phyloP scores from a whole-genome alignment of 2,888 invertebrate species.

The Eremobia ochroleuca region DNA sequence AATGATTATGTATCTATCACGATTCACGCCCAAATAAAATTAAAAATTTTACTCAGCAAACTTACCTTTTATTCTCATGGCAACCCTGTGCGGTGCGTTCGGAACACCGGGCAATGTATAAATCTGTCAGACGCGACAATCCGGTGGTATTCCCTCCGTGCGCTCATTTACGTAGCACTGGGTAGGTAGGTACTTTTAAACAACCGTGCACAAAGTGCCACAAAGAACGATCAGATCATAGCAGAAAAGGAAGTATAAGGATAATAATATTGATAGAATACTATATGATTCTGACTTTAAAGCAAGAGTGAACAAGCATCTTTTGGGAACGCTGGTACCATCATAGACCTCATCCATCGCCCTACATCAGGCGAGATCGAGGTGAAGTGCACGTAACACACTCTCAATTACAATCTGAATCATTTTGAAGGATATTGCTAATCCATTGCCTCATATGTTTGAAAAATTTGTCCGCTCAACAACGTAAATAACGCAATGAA shows the following conservation, averaged over 20 bases:
- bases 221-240: conserved; percentile 23
- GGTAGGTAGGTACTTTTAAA: conserved; percentile 28
- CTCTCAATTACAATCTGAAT: background rate
- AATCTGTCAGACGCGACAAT: conserved; percentile 64
- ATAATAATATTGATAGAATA: background rate
- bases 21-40: background rate
- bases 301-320: background rate
- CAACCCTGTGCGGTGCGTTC: conserved; percentile 59
- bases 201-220: background rate
- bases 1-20: background rate
- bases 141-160: conserved; percentile 53
- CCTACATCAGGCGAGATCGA: background rate
- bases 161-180: conserved; percentile 45
- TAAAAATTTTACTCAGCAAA: background rate
- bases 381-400: background rate
- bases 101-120: conserved; percentile 58
- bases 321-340: background rate
- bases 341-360: background rate
- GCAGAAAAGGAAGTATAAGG: background rate
- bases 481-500: too few species aligned
- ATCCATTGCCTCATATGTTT: too few species aligned
- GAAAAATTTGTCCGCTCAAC: too few species aligned
- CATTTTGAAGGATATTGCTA: background rate
- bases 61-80: conserved; percentile 17
- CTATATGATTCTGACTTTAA: background rate